A percentile compares a stretch with the other conserved stretches of the same genome.
Conservation (phyloP, 2,888 invertebrate genomes). For the Sarcophaga variegata region DNA sequence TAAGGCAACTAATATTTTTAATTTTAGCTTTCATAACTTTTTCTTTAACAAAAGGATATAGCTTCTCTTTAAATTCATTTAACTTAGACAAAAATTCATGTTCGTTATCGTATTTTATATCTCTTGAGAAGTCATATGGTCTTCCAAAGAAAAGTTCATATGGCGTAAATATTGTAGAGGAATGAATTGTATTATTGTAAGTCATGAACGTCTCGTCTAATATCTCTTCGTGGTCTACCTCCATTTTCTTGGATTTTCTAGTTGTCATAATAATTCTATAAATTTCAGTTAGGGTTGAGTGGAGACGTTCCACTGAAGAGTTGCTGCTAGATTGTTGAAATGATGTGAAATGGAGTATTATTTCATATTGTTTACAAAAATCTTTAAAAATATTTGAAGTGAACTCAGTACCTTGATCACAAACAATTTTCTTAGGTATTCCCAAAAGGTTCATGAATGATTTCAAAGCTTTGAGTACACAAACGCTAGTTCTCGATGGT, state of each 20-base stretch:
- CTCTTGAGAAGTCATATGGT: no score
- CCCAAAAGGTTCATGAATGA: constrained; percentile 41
- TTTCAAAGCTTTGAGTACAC: constrained; percentile 52
- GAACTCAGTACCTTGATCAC: no score
- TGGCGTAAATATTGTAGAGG: constrained; percentile 18
- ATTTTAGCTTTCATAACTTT: neutral
- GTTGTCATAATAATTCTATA: neutral
- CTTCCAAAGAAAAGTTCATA: constrained; percentile 5
- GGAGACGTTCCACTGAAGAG: constrained; percentile 41
- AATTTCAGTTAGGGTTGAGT: constrained; percentile 36
- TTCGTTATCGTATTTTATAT: constrained; percentile 7
- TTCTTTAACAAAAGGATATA: constrained; percentile 8
- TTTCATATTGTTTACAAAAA: constrained; percentile 19
- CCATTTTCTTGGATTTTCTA: neutral
- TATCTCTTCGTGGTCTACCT: constrained; percentile 31
- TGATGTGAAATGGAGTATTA: constrained; percentile 48
- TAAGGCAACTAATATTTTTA: neutral
- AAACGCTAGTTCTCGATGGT: constrained; percentile 48
- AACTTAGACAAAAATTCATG: constrained; percentile 17
- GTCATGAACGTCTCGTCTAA: constrained; percentile 14
- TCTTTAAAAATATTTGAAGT: no score
- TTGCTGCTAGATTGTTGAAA: constrained; percentile 52
- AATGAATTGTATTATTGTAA: constrained; percentile 39
- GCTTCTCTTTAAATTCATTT: neutral
- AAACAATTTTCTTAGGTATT: neutral